Conservation (phyloP, 2,888 invertebrate genomes). For the Hydraecia micacea region DNA sequence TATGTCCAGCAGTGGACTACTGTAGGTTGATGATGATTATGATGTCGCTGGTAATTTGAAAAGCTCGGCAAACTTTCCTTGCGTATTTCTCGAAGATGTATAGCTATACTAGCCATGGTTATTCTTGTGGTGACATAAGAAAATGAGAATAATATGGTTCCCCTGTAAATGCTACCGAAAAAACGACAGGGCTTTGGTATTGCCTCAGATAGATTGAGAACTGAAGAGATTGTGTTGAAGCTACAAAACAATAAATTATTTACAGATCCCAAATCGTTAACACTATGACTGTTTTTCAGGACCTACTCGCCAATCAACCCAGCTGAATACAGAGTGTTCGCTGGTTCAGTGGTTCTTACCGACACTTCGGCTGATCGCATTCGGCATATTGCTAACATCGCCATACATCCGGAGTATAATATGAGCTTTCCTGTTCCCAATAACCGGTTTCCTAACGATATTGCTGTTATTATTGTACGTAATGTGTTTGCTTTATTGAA, state of each 20-base stretch:
- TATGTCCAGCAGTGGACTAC: too few relatives aligned
- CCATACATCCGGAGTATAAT: constrained; percentile 61
- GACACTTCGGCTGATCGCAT: constrained; percentile 61
- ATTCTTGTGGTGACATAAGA: not conserved
- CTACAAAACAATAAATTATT: not conserved
- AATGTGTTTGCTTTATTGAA: not conserved
- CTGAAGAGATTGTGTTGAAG: not conserved
- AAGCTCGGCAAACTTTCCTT: not conserved
- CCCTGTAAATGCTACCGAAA: not conserved
- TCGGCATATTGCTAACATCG: constrained; percentile 65
- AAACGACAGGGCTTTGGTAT: not conserved
- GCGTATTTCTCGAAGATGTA: not conserved
- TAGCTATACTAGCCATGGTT: not conserved
- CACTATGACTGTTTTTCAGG: constrained; percentile 40
- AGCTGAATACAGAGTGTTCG: constrained; percentile 65
- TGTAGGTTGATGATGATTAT: not conserved
- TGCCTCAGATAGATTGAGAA: not conserved
- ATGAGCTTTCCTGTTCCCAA: not conserved
- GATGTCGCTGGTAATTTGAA: not conserved
- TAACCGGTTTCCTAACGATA: constrained; percentile 26
- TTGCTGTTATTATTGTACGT: constrained; percentile 44
- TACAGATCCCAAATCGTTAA: not conserved
- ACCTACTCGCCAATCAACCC: constrained; percentile 29
- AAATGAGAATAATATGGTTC: not conserved
- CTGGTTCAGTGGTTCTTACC: constrained; percentile 61